Base-by-base conservation (phyloP, 2,888 invertebrate genomes). In the Liposcelis brunnea region DNA sequence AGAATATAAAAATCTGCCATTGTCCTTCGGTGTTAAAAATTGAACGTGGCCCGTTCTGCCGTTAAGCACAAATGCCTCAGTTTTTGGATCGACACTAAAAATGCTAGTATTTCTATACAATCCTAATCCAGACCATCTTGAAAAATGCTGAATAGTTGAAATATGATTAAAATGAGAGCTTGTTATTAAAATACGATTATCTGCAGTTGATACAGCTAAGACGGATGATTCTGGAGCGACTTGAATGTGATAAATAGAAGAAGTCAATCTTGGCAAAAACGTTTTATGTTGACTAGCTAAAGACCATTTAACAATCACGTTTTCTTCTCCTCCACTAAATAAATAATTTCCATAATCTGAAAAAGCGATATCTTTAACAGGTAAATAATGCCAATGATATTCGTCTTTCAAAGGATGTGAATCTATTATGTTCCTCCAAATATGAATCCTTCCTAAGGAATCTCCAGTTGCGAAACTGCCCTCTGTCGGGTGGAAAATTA, bases 371-470 rank as follows among this genome's bases (percentile, higher is more conserved):
- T 77, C 73, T 37, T 68, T 66, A 1, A 84, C 75, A 31, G 76
- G 70, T 42, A 81, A 65, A 3, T 76, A 73, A 61, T 86, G 86
- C 86, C 86, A 86, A 58, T 85, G 84, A 55, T 71, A 74, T 2
- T 71, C 59, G 1, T 71, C 63, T 55, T 69, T 64, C 14, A 44
- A 49, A 21, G 58, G 54, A 51, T 49, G 51, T 14, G 46, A 38
- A 35, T 54, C 51, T 26, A 53, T 61, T 42, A 74, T 60, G 46
- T 65, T 61, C 43, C 66, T 71, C 77, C 80, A 82, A 10, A 80
- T 55, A 14, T 73, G 55, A 14, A 82, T 68, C 47, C 73, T 65
- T 1, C 85, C 85, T 33, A 63, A 61, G 32, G 63, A 65, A 61
- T 80, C 77, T 8, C 83, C 84, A 1, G 77, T 77, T 2, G 80